These are phyloP conservation scores for Tiliacea citrago DNA, from an alignment of 2,888 invertebrate genomes.

Conservation along the genomic window DNA sequence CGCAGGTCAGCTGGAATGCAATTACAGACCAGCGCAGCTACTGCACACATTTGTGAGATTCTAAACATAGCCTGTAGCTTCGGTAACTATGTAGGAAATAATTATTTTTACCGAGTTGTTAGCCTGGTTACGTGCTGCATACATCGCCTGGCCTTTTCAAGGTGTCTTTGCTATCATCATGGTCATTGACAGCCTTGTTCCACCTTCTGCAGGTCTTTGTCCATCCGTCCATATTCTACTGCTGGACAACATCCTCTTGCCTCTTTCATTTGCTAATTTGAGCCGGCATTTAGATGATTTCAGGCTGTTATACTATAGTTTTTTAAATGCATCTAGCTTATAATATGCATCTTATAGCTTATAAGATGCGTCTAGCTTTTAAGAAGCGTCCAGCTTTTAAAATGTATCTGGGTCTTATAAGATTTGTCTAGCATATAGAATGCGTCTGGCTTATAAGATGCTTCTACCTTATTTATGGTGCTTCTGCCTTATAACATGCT, in stretches of 20 bases:
- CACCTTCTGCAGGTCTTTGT: not conserved
- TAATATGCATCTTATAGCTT: too few species aligned
- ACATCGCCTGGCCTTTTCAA: not conserved
- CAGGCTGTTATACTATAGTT: too few species aligned
- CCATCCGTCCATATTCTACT: not conserved
- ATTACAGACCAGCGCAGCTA: constrained; percentile 34
- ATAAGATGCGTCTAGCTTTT: not conserved
- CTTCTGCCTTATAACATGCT: not conserved
- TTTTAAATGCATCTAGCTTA: too few species aligned
- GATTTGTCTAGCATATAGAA: not conserved
- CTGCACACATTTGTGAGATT: constrained; percentile 32
- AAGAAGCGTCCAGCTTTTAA: not conserved
- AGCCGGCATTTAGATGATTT: not conserved
- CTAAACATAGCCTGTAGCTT: constrained; percentile 13
- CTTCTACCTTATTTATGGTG: not conserved
- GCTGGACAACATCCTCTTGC: not conserved
- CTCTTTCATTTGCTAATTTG: not conserved
- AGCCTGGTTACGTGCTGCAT: not conserved
- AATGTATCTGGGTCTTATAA: not conserved
- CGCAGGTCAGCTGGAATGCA: constrained; percentile 55
- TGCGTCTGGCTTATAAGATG: not conserved
- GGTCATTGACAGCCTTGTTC: not conserved
- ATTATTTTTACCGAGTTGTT: constrained; percentile 2
- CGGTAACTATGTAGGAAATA: not conserved
- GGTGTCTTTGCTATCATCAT: too few species aligned